Base-by-base conservation (phyloP, 92 coral and sea anemone species). In the Porites lobata region DNA sequence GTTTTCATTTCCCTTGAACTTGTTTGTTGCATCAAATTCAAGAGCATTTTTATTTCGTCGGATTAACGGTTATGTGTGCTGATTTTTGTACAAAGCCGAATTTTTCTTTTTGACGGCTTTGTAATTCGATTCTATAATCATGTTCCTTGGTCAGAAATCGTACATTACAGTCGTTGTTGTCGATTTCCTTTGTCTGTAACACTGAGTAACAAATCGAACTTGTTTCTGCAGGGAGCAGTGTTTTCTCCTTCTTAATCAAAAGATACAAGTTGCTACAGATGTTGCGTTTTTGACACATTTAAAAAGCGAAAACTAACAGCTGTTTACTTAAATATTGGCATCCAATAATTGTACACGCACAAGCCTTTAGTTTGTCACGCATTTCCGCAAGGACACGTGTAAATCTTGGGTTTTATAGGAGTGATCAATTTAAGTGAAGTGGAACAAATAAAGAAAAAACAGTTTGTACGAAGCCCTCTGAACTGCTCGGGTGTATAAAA, bases 331-430 rank as follows among this genome's bases (percentile, higher is more conserved):
- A 54, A 54, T 54, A 54, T 54, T 54, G 59, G 12, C 14, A 13
- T 54, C 12, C 15, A 74, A 74, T n/a, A 13, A 19, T 18, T 17
- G 13, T 38, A 38, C 47, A 17, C 10, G 10, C 21, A 20, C 64
- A 50, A 11, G 7, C 8, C 78, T 74, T 53, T 17, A 74, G 21
- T 3, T 11, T 52, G 64, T 75, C 78, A 75, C 78, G 78, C 78
- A 75, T 75, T 19, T 52, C 54, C 54, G 21, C 24, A 10, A 19
- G 20, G 29, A 18, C 78, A 52, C 78, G 78, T 75, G 78, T 21
- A 75, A 19, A 9, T 75, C 78, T 52, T 52, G 26, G 6, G 78
- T 24, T 12, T 17, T 50, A 29, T 4, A 19, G 19, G 78, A 51
- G 53, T 1, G 11, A 18, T 1, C 19, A 11, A 75, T 75, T 52